phyloP scores from a whole-genome alignment of 1,140 invertebrate species.

The Batillaria attramentaria region DNA sequence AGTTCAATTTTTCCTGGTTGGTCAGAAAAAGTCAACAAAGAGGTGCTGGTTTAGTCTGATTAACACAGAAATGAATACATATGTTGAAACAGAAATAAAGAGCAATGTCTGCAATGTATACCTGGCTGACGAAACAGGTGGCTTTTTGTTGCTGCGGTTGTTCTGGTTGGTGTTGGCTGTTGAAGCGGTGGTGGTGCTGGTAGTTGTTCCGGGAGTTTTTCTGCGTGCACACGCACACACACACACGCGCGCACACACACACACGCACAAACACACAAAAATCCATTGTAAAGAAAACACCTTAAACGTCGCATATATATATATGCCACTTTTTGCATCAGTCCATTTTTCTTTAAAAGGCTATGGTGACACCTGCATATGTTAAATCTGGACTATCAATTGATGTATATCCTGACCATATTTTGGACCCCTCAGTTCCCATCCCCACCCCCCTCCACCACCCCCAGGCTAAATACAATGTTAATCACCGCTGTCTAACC shows the following conservation, averaged over 20 bases:
- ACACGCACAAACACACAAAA: conserved; percentile 1
- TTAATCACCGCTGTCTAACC: neutral
- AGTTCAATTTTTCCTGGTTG: too few species aligned
- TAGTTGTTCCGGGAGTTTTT: neutral
- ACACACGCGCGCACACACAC: neutral
- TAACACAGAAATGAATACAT: too few species aligned
- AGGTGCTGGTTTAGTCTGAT: too few species aligned
- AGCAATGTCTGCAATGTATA: too few species aligned
- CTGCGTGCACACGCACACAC: neutral
- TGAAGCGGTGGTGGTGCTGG: neutral
- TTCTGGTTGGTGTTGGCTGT: conserved; percentile 29
- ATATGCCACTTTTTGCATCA: neutral
- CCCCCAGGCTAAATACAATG: neutral
- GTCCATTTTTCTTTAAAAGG: neutral
- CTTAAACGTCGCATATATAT: neutral
- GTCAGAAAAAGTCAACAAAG: too few species aligned
- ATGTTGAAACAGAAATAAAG: too few species aligned
- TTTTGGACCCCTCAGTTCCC: neutral
- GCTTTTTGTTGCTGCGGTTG: conserved; percentile 48
- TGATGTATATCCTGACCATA: neutral
- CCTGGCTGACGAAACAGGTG: conserved; percentile 53
- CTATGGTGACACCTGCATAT: neutral
- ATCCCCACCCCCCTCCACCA: too few species aligned
- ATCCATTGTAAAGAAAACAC: neutral
- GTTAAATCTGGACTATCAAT: neutral